phyloP scores from a whole-genome alignment of 2,888 invertebrate species.

The Pogonocherus hispidulus region DNA sequence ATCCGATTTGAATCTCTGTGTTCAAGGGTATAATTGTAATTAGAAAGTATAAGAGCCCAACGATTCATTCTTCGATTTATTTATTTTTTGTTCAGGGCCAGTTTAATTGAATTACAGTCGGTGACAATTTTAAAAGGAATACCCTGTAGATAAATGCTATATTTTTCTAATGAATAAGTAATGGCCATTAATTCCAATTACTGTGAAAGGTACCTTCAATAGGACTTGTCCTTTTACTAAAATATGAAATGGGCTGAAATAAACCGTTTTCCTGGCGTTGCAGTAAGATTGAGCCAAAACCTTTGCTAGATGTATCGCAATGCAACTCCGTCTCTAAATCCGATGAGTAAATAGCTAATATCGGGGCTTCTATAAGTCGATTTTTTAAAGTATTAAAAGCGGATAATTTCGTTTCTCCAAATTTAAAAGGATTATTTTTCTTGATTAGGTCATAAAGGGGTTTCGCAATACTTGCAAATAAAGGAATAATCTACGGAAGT shows the following conservation, averaged over 20 bases:
- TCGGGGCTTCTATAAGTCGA: too few relatives aligned
- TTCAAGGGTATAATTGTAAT: too few relatives aligned
- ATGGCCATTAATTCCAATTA: neutral
- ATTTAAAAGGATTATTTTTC: too few relatives aligned
- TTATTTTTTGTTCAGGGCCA: neutral
- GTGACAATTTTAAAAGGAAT: too few relatives aligned
- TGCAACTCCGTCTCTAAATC: neutral
- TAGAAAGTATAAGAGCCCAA: neutral
- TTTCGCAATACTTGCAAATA: too few relatives aligned
- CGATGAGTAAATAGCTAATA: neutral
- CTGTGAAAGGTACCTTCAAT: neutral
- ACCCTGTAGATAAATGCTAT: neutral
- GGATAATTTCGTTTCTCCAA: too few relatives aligned
- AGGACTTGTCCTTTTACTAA: neutral
- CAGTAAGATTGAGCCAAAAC: neutral
- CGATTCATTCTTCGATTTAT: neutral
- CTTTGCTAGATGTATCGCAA: neutral
- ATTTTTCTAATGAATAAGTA: neutral
- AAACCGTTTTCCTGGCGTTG: neutral
- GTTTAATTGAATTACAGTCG: neutral
- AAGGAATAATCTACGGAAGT: too few relatives aligned
- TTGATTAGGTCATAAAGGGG: too few relatives aligned
- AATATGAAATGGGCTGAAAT: neutral
- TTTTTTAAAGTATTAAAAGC: too few relatives aligned
- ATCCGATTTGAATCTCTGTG: too few relatives aligned